Evolutionary conservation across 2,888 invertebrate species (phyloP).

Genomic region (Cantharis flavilabris): DNA sequence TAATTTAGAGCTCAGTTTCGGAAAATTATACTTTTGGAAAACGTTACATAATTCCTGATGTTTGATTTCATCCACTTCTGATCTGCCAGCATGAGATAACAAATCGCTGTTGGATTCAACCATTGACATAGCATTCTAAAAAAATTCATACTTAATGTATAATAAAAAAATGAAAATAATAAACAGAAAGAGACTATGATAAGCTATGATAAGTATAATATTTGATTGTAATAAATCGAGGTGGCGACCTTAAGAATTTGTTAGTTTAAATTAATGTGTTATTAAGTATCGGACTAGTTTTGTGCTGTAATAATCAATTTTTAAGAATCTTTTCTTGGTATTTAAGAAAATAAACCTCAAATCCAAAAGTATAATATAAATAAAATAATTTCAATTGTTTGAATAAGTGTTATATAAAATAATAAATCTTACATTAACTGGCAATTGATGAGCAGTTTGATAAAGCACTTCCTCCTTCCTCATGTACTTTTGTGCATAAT

Average conservation of each 20-base stretch:
- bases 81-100: slow-evolving; percentile 3
- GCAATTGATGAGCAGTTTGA: background rate
- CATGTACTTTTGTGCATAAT: background rate
- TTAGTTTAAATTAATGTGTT: no score
- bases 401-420: background rate
- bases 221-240: no score
- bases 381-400: background rate
- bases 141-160: background rate
- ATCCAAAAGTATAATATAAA: no score
- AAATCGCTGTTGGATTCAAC: slow-evolving; percentile 14
- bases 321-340: no score
- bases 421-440: background rate
- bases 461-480: background rate
- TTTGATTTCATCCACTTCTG: slow-evolving; percentile 8
- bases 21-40: slow-evolving; percentile 21
- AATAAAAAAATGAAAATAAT: no score
- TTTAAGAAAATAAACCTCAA: no score
- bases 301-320: no score
- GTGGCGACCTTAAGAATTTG: no score
- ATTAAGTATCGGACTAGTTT: no score
- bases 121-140: background rate
- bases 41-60: slow-evolving; percentile 2
- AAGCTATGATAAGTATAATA: no score
- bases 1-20: slow-evolving; percentile 2
- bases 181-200: no score